Percentiles rank a stretch among this genome's conserved stretches.
Conservation (phyloP, 1,140 invertebrate genomes). For the Neotoxoptera formosana region DNA sequence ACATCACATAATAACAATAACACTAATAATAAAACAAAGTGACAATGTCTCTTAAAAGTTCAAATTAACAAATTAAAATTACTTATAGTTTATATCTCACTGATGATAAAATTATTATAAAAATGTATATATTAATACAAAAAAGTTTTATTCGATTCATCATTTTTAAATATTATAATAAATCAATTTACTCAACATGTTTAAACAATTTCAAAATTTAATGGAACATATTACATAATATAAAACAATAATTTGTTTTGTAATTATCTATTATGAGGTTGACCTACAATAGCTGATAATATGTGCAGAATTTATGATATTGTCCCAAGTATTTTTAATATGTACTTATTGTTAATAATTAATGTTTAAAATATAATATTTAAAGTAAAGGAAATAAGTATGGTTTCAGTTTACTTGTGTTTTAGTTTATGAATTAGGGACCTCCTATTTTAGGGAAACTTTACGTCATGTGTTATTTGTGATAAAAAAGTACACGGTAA, state of each 20-base stretch:
- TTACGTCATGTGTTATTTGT: too few relatives aligned
- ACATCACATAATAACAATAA: background rate
- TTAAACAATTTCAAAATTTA: background rate
- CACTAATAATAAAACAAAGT: background rate
- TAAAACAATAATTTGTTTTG: background rate
- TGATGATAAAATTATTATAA: background rate
- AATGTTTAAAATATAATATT: background rate
- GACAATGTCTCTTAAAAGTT: background rate
- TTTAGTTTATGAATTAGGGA: too few relatives aligned
- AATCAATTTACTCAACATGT: background rate
- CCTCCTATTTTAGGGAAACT: too few relatives aligned
- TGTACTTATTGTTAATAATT: background rate
- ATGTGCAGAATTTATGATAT: background rate
- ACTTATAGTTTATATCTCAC: background rate
- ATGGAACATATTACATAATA: background rate
- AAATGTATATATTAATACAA: background rate
- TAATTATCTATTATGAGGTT: background rate
- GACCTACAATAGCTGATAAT: background rate
- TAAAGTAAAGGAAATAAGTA: background rate
- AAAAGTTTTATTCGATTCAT: background rate
- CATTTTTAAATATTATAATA: background rate
- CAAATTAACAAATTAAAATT: background rate
- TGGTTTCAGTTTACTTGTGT: background rate
- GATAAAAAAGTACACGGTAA: background rate
- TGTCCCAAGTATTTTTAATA: background rate